These are phyloP conservation scores for Pampus argenteus DNA, from an alignment of 2,797 vertebrate species.

Conservation along the genomic window DNA sequence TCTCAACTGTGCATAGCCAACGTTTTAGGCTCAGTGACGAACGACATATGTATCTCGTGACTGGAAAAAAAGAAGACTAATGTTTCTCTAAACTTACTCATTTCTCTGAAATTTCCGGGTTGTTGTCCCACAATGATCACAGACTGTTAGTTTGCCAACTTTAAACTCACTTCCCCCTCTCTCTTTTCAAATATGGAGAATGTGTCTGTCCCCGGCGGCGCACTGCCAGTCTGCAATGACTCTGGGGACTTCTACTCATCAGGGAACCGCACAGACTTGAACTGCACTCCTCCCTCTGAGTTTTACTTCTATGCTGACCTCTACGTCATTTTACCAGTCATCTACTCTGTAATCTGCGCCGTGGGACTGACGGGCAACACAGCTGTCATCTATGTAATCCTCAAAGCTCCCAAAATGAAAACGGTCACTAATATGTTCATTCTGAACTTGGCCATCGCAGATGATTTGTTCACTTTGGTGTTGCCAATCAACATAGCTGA, in stretches of 20 bases:
- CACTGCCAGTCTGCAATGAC: slow-evolving; percentile 65
- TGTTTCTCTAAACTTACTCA: not conserved
- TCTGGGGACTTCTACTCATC: slow-evolving; percentile 60
- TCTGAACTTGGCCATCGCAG: slow-evolving; percentile 88
- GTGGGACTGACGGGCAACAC: slow-evolving; percentile 90
- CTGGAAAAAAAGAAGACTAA: not conserved
- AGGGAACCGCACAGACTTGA: slow-evolving; percentile 59
- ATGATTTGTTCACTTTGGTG: slow-evolving; percentile 89
- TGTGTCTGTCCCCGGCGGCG: slow-evolving; percentile 4
- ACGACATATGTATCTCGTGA: not conserved
- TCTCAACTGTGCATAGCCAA: not conserved
- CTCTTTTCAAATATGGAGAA: slow-evolving; percentile 70
- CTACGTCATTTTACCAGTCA: slow-evolving; percentile 85
- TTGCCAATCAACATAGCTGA: slow-evolving; percentile 89
- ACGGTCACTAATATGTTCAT: slow-evolving; percentile 92
- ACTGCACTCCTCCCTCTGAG: slow-evolving; percentile 68
- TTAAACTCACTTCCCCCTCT: too few species aligned
- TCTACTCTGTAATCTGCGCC: slow-evolving; percentile 89
- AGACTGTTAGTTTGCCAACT: not conserved
- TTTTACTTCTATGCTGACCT: slow-evolving; percentile 78
- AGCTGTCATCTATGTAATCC: slow-evolving; percentile 89
- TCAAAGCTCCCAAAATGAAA: slow-evolving; percentile 92
- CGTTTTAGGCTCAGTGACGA: not conserved
- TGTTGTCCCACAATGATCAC: not conserved
- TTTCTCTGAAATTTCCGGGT: not conserved